Conservation (phyloP, 2,113 vertebrate species). For the Eulemur rufifrons region DNA sequence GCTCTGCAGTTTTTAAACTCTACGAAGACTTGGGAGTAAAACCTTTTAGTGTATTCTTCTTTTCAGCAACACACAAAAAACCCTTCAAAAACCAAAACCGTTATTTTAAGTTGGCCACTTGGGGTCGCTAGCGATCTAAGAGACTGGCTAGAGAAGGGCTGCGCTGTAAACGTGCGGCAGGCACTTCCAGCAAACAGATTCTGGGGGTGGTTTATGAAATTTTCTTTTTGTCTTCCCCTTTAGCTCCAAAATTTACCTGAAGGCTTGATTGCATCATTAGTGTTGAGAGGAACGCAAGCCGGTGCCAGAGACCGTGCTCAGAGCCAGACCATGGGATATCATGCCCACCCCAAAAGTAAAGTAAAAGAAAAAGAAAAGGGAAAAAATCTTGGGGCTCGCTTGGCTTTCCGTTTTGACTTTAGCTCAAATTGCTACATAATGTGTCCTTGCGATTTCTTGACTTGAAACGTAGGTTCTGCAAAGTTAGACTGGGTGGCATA, state of each 20-base stretch:
- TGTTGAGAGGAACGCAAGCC: neutral
- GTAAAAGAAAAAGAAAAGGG: neutral
- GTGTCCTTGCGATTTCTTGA: neutral
- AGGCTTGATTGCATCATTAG: neutral
- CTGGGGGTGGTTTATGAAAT: slow-evolving; percentile 50
- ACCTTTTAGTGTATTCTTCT: neutral
- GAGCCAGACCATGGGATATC: neutral
- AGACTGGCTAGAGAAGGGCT: slow-evolving; percentile 23
- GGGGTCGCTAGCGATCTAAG: slow-evolving; percentile 81
- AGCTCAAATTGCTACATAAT: neutral
- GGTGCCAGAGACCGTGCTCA: neutral
- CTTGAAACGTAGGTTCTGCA: neutral
- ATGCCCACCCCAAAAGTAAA: neutral
- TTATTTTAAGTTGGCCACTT: slow-evolving; percentile 68
- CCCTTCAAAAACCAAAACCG: neutral
- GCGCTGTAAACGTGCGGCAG: neutral
- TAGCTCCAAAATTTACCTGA: slow-evolving; percentile 49
- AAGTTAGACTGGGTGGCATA: neutral
- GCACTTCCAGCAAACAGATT: neutral
- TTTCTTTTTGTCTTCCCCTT: slow-evolving; percentile 60
- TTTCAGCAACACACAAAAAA: neutral
- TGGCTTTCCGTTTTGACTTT: neutral
- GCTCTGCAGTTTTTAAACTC: neutral
- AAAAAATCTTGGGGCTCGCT: neutral
- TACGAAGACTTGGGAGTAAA: neutral